Conservation (phyloP, 2,113 vertebrate species). For the Psilopsiagon aurifrons region DNA sequence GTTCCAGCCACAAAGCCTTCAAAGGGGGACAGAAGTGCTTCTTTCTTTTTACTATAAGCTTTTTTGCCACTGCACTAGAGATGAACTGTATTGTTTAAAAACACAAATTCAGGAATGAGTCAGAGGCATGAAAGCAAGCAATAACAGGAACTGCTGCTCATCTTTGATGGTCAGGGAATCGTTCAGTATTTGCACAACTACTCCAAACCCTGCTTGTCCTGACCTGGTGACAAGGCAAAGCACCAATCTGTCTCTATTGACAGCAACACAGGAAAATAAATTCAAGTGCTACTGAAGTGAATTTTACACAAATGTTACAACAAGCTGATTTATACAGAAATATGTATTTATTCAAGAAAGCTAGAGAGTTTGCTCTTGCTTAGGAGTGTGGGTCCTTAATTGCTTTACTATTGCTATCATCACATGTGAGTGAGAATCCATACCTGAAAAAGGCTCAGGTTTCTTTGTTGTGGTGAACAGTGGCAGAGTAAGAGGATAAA, state of each 20-base stretch:
- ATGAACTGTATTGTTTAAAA: background rate
- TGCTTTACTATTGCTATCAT: background rate
- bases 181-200: background rate
- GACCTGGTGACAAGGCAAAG: background rate
- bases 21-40: background rate
- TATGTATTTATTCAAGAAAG: background rate
- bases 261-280: background rate
- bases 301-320: background rate
- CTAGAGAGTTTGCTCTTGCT: background rate
- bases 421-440: fast-evolving
- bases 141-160: background rate
- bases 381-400: fast-evolving
- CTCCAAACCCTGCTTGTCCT: background rate
- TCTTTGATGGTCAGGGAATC: background rate
- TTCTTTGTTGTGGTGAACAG: background rate
- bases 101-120: background rate
- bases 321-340: background rate
- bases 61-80: background rate
- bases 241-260: background rate
- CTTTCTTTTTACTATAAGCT: background rate
- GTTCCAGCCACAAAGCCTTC: background rate
- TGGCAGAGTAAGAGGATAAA: background rate
- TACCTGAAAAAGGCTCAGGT: background rate
- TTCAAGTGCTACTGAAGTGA: background rate
- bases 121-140: background rate